Evolutionary conservation across 2,797 vertebrate genomes (phyloP), one percentile per base, ranked within the genome.

Genomic region (Lindbergichthys nudifrons): DNA sequence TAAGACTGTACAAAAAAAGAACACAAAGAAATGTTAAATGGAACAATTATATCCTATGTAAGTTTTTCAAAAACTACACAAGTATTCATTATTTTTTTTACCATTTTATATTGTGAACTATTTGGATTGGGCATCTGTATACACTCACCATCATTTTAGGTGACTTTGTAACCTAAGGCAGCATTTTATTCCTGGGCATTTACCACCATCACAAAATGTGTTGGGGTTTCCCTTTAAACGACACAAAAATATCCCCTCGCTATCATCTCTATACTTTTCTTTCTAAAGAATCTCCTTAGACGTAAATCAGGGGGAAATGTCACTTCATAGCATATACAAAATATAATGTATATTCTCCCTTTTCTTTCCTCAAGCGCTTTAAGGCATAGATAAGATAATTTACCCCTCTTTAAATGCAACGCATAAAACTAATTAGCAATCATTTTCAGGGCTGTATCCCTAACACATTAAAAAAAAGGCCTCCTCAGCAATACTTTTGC

Each of bases 1-100:
- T 26, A 26, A 83, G 75, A 69, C 85, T 92, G 79, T 90, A 92
- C 89, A 92, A 75, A 51, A 87, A 90, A 62, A 71, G 23, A 78
- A 88, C 63, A 36, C 79, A 91, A 61, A 42, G 5, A 67, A 26
- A 26, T 26, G 50, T 66, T 39, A 83, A 76, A 52, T 12, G 26
- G 47, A 70, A 47, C 90, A 87, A 88, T 81, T n/a, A 80, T 73
- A 67, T 76, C 56, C 65, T 80, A 61, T 77, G 51, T 32, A 75
- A 43, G 69, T 73, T 87, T 87, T 77, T 79, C 62, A 83, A 91
- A 88, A 88, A 92, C 72, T 77, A 73, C 77, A 85, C 54, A 73
- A 76, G 80, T 78, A 79, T 85, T 75, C 62, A 74, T 87, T 84
- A 51, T 26, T 26, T 26, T 26, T 26, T 59, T 65, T 15, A 60